Conservation (phyloP, 2,888 invertebrate genomes). For the Pheosia tremula region DNA sequence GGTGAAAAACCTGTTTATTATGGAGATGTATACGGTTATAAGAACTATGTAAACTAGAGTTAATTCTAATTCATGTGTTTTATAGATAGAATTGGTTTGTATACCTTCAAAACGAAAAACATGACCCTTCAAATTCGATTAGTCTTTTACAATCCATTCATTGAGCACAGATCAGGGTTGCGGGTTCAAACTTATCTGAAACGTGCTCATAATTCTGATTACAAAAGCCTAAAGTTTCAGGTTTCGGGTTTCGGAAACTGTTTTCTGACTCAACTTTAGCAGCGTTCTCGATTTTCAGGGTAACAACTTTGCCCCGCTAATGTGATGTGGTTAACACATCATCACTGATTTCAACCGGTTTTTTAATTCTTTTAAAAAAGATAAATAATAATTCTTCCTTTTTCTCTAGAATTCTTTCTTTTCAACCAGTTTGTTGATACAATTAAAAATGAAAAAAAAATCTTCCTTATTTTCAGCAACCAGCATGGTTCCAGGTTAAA, state of each 20-base stretch:
- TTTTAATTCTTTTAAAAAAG: too few species aligned
- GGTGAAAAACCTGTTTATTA: too few species aligned
- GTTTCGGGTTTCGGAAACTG: slow-evolving; percentile 27
- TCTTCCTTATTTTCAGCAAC: too few species aligned
- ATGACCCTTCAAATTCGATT: not conserved
- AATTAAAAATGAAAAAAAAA: too few species aligned
- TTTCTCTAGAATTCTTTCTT: too few species aligned
- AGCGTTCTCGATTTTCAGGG: slow-evolving; percentile 22
- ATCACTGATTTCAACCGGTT: not conserved
- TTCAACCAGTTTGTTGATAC: too few species aligned
- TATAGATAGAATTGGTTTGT: too few species aligned
- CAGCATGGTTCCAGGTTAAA: too few species aligned
- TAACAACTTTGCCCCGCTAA: slow-evolving; percentile 13
- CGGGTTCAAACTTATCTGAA: slow-evolving; percentile 29
- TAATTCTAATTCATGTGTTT: too few species aligned
- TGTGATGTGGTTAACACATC: slow-evolving; percentile 8
- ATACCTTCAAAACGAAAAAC: not conserved
- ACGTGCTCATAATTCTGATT: slow-evolving; percentile 38
- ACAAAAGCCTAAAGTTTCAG: slow-evolving; percentile 27
- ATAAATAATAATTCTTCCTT: too few species aligned
- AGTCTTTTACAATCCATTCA: not conserved
- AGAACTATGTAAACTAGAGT: too few species aligned
- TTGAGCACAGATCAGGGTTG: not conserved
- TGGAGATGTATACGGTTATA: too few species aligned
- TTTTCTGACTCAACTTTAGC: slow-evolving; percentile 25